Base-by-base conservation (phyloP, 2,888 invertebrate species). In the Schizotus pectinicornis region DNA sequence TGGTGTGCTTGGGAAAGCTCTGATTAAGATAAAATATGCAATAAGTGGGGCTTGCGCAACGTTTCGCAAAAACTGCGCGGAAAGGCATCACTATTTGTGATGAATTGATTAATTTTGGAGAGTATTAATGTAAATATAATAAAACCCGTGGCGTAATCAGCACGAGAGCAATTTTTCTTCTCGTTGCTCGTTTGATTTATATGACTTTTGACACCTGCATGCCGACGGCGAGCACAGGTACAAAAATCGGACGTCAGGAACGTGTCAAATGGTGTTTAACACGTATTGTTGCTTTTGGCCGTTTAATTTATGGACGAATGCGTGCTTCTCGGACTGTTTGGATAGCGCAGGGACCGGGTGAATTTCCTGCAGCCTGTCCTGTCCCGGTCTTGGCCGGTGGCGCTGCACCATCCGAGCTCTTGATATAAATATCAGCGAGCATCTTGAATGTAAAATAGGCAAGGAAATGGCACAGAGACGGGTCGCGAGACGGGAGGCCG, bases 401-500 rank as follows among this genome's bases (percentile, higher is more conserved):
- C 22, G 22, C 22, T 57, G 52, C 48, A 63, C 61, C 55, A 51
- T 61, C 59, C 63, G 54, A 51, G 60, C 58, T 61, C 62, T 65
- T 64, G 65, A 67, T 67, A 66, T 69, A 66, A 68, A 67, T 68
- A 68, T 67, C 67, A 62, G 63, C 60, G 61, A 63, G 64, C 64
- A 69, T 69, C 69, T 68, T 67, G 67, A 69, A 71, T 70, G 69
- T 67, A 69, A 72, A 71, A 64, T 71, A 70, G 70, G 70, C 64
- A 71, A 70, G 68, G 69, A 67, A 67, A 69, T 65, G 64, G 61
- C 67, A 62, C 61, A 66, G 59, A 62, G 56, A 59, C 67, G 61
- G 47, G 66, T 66, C 66, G 68, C 68, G 62, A 68, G 67, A 66
- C 68, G 68, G 69, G 66, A 67, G 68, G 68, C 68, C 66, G 66